Base-by-base conservation (phyloP, 2,797 vertebrate species). In the Caiman crocodilus region DNA sequence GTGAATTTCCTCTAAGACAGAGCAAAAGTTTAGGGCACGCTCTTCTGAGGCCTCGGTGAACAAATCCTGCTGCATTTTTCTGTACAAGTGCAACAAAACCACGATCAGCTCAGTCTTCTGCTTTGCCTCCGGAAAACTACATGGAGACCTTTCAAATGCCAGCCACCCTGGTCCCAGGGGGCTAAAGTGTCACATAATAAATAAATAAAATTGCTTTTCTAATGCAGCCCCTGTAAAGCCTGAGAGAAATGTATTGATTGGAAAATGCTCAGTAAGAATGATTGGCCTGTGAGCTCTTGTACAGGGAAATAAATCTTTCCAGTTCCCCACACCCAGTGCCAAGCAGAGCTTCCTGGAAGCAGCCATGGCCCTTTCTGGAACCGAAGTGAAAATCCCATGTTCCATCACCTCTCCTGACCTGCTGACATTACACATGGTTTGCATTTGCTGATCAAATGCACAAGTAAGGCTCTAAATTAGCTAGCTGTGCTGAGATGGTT, bases 301-400 rank as follows among this genome's bases (percentile, higher is more conserved):
- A 95, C 42, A 88, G 95, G 92, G 94, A 97, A 97, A 98, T 98
- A 98, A 97, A 98, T 98, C 98, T 97, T 93, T 95, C 94, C 92
- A 88, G 85, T 85, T 94, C 92, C 93, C 94, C 86, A 75, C n/a
- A 96, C 28, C 76, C 79, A 13, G 35, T 96, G 97, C 97, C 97
- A 97, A 97, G 96, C 78, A 85, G 89, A 42, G 96, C 96, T 98
- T 98, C 98, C 97, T 98, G 98, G 97, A 98, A 98, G 97, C 96
- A 92, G 88, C 84, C 84, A 90, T 75, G 76, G 95, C 89, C 95
- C 94, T 97, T 98, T 97, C 98, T 98, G 98, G 97, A 98, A 98
- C 94, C 87, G 96, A 96, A 92, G 95, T 91, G 92, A 96, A 97
- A 95, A 94, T 85, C 97, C 89, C 95, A 87, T 80, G 80, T 94